Evolutionary conservation across 2,113 vertebrate genomes (phyloP).

Genomic region (Chiloscyllium plagiosum): DNA sequence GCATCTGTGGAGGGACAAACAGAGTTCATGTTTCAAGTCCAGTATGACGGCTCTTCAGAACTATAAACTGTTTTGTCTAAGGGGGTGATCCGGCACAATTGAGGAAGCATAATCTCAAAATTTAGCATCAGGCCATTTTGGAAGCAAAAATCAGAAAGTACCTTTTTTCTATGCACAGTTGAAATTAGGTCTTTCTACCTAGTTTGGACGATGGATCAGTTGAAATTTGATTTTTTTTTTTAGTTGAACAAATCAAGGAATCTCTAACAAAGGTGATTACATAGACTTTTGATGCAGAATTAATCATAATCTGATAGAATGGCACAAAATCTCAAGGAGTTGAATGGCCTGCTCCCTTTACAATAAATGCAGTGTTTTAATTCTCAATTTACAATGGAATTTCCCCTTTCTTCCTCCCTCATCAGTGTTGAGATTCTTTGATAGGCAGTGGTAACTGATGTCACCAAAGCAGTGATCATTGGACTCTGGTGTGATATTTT

Average conservation of each 20-base stretch:
- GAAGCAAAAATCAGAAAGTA: not conserved
- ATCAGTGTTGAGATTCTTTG: not conserved
- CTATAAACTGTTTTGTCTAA: not conserved
- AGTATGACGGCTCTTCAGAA: no score
- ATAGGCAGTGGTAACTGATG: not conserved
- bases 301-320: not conserved
- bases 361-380: not conserved
- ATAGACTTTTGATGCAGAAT: not conserved
- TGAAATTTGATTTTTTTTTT: not conserved
- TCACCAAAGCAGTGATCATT: not conserved
- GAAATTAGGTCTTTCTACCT: not conserved
- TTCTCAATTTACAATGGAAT: not conserved
- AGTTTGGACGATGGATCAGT: not conserved
- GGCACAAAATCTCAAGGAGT: not conserved
- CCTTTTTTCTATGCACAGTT: not conserved
- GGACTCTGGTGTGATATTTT: slow-evolving; percentile 8
- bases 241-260: not conserved
- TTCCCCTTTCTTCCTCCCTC: not conserved
- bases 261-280: not conserved
- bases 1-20: no score
- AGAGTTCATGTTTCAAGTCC: no score
- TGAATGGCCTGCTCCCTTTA: not conserved
- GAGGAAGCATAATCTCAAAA: not conserved
- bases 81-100: not conserved
- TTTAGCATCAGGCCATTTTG: not conserved